These are phyloP conservation scores for Platycheirus albimanus DNA, from an alignment of 2,888 invertebrate species.

Conservation along the genomic window DNA sequence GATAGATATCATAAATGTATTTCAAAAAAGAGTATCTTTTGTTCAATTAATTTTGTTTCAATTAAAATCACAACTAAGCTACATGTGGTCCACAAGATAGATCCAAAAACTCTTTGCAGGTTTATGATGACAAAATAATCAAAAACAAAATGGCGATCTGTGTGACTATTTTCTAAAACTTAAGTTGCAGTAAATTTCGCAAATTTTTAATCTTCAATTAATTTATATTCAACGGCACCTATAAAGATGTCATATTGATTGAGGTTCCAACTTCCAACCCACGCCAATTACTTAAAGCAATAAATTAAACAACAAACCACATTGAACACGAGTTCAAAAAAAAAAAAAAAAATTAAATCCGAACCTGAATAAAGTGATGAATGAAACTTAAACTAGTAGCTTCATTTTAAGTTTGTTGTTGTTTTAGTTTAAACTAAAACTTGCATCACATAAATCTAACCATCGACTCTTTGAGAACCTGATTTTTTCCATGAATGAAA, in stretches of 20 bases:
- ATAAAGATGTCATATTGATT: conserved; percentile 25
- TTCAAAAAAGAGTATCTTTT: too few relatives aligned
- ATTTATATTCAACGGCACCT: conserved; percentile 4
- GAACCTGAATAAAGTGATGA: conserved; percentile 39
- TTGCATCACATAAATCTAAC: conserved; percentile 32
- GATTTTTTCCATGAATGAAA: conserved; percentile 64
- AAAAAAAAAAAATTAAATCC: background rate
- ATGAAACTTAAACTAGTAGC: conserved; percentile 61
- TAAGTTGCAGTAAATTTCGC: background rate
- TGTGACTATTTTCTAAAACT: too few relatives aligned
- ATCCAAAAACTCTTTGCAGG: too few relatives aligned
- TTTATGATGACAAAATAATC: too few relatives aligned
- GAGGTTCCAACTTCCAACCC: conserved; percentile 1
- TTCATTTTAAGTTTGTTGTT: background rate
- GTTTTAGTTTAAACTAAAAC: background rate
- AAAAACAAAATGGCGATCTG: too few relatives aligned
- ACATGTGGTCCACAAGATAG: too few relatives aligned
- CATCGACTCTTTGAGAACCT: conserved; percentile 30
- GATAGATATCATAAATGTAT: too few relatives aligned
- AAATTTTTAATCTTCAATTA: background rate
- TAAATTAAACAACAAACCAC: conserved; percentile 9
- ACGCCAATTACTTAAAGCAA: background rate
- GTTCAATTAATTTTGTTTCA: too few relatives aligned
- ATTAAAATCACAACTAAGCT: too few relatives aligned
- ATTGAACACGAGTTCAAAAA: conserved; percentile 11